phyloP scores from a whole-genome alignment of 2,797 vertebrate species.

The Ceryle rudis region DNA sequence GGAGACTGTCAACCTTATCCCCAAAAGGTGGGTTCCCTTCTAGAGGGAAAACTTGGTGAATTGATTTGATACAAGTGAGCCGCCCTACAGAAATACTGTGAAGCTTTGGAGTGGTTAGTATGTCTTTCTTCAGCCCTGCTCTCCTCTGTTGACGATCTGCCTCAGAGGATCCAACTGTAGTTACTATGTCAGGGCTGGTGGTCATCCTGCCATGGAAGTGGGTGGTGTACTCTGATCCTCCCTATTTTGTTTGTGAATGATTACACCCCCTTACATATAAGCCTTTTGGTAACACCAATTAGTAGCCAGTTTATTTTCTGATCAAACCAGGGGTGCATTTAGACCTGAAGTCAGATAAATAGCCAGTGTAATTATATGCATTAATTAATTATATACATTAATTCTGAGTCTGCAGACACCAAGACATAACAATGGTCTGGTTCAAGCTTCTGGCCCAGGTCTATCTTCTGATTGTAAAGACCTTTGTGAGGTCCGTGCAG shows the following conservation, averaged over 20 bases:
- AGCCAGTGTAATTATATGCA: neutral
- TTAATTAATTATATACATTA: neutral
- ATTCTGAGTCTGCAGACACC: neutral
- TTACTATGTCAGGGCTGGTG: neutral
- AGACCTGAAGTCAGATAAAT: neutral
- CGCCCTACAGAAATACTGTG: neutral
- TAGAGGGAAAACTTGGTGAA: neutral
- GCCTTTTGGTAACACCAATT: neutral
- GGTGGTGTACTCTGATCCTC: neutral
- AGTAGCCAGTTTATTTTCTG: neutral
- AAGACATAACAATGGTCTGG: neutral
- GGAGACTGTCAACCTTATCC: neutral
- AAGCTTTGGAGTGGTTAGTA: neutral
- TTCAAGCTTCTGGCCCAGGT: neutral
- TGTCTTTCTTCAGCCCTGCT: neutral
- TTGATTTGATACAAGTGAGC: neutral
- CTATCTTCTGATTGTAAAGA: neutral
- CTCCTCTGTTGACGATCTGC: neutral
- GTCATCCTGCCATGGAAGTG: neutral
- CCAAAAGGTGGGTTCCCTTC: neutral
- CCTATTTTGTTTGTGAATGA: neutral
- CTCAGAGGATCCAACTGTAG: fast-evolving
- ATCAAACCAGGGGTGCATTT: neutral
- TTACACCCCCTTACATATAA: neutral
- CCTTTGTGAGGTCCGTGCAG: neutral